phyloP scores from a whole-genome alignment of 2,113 vertebrate genomes.

The Erinaceus europaeus region DNA sequence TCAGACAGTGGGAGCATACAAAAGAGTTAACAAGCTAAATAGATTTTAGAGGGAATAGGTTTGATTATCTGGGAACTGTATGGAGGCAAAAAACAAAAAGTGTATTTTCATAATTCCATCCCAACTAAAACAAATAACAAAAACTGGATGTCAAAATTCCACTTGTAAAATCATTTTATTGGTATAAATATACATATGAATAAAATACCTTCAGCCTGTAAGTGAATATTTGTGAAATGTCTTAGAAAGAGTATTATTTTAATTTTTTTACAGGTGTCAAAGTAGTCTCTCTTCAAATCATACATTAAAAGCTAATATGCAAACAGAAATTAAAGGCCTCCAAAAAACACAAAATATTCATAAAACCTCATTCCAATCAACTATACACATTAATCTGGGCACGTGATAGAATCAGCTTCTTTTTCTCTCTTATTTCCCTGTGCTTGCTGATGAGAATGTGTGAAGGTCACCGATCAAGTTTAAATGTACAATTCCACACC shows the following conservation, averaged over 20 bases:
- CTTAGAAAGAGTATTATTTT: conserved; percentile 74
- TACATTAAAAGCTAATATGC: conserved; percentile 82
- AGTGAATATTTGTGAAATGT: conserved; percentile 81
- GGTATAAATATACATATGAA: conserved; percentile 92
- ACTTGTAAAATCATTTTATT: conserved; percentile 95
- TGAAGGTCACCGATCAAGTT: conserved; percentile 73
- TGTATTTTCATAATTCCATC: neutral
- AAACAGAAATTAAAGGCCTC: conserved; percentile 80
- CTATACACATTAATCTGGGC: conserved; percentile 77
- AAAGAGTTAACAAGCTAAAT: neutral
- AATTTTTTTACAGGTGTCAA: conserved; percentile 80
- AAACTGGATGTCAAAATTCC: conserved; percentile 43
- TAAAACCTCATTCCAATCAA: conserved; percentile 80
- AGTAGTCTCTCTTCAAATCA: conserved; percentile 76
- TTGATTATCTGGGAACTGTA: neutral
- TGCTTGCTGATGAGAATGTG: conserved; percentile 70
- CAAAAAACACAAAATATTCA: conserved; percentile 80
- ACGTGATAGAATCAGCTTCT: conserved; percentile 63
- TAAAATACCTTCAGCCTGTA: conserved; percentile 86
- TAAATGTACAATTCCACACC: conserved; percentile 76
- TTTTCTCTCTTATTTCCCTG: conserved; percentile 65
- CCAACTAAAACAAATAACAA: neutral
- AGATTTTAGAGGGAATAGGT: neutral
- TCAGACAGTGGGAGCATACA: neutral
- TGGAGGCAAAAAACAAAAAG: neutral